A percentile compares a stretch with the other conserved stretches of the same genome.
These are phyloP conservation scores for Varanus komodoensis DNA, from an alignment of 2,113 vertebrate genomes.

Conservation along the genomic window DNA sequence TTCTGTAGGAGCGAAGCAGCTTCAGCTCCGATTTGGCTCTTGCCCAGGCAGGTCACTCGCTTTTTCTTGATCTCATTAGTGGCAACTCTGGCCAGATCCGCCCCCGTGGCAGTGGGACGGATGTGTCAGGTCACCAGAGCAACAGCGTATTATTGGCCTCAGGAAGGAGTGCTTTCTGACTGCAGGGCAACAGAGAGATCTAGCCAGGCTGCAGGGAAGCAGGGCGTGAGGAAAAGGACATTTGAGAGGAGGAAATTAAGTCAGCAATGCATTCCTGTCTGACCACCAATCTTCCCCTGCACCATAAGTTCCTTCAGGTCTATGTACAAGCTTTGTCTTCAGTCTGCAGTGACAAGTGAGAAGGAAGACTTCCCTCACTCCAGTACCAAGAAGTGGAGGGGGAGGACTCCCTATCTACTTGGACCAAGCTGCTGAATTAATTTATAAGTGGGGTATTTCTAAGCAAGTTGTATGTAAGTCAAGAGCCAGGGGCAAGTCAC, in stretches of 20 bases:
- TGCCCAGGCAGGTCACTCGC: background rate
- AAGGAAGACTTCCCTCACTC: background rate
- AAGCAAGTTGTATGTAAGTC: background rate
- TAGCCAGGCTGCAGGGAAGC: background rate
- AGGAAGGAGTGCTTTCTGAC: constrained; percentile 20
- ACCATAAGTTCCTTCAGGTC: background rate
- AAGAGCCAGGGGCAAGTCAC: background rate
- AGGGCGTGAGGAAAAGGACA: no score
- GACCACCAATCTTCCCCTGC: background rate
- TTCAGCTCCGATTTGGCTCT: background rate
- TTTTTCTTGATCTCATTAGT: constrained; percentile 26
- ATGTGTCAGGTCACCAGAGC: constrained; percentile 14
- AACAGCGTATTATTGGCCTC: constrained; percentile 8
- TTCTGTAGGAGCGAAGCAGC: background rate
- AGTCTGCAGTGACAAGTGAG: background rate
- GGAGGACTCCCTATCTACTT: background rate
- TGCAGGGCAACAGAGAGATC: background rate
- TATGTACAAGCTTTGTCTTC: background rate
- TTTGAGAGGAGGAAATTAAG: background rate
- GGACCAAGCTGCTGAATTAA: background rate
- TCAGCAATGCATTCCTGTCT: background rate
- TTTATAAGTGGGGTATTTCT: background rate
- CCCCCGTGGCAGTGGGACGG: background rate
- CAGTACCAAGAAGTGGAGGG: background rate
- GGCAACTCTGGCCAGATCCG: constrained; percentile 5